phyloP scores from a whole-genome alignment of 2,113 vertebrate species.

The Tetrax tetrax region DNA sequence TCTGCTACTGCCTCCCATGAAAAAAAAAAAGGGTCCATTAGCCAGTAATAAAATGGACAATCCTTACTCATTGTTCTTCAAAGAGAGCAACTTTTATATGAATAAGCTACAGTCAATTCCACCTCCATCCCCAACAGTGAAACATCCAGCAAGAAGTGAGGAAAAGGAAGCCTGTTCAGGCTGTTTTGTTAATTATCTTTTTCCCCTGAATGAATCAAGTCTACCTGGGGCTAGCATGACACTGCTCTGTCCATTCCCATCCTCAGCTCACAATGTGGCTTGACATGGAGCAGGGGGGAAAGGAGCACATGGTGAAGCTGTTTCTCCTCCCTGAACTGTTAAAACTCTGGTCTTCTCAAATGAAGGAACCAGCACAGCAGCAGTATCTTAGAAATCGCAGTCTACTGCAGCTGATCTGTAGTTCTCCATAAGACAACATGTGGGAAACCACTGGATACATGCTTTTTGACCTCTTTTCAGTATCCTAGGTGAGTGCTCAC shows the following conservation, averaged over 20 bases:
- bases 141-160: background rate
- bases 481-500: background rate
- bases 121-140: background rate
- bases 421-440: background rate
- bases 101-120: background rate
- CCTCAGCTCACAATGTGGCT: background rate
- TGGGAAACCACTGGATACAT: background rate
- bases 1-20: background rate
- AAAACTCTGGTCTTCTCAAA: background rate
- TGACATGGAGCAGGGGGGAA: background rate
- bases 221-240: background rate
- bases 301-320: background rate
- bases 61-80: background rate
- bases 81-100: background rate
- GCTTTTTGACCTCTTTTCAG: background rate
- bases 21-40: background rate
- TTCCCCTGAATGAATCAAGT: background rate
- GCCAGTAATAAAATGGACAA: background rate
- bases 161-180: background rate
- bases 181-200: background rate
- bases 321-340: background rate
- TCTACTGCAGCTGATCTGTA: background rate
- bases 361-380: background rate
- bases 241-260: background rate
- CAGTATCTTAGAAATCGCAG: background rate